These are phyloP conservation scores for Strix occidentalis DNA, from an alignment of 2,797 vertebrate genomes.

Conservation along the genomic window DNA sequence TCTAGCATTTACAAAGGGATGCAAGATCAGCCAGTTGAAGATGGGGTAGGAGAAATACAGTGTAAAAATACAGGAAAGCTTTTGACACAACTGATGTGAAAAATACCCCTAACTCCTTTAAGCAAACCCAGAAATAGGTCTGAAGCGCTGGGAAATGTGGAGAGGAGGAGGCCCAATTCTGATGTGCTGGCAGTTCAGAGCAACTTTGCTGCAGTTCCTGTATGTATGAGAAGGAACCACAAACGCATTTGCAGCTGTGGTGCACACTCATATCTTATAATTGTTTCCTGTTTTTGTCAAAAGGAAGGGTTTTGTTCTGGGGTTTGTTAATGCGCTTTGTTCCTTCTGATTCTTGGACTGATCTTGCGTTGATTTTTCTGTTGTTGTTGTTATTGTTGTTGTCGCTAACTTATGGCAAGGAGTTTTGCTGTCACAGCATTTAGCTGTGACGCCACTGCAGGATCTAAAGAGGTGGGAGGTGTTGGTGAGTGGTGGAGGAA, in stretches of 20 bases:
- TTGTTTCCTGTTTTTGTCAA: conserved; percentile 53
- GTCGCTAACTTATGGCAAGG: not conserved
- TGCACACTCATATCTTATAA: not conserved
- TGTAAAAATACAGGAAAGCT: not conserved
- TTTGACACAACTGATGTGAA: not conserved
- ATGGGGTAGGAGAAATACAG: not conserved
- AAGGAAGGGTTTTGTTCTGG: not conserved
- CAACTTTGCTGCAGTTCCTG: conserved; percentile 3
- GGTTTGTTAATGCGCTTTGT: not conserved
- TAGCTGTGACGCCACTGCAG: not conserved
- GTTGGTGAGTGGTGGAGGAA: conserved; percentile 16
- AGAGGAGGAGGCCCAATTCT: not conserved
- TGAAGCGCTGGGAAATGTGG: not conserved
- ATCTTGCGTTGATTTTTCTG: not conserved
- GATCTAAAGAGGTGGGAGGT: not conserved
- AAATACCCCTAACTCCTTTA: not conserved
- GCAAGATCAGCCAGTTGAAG: not conserved
- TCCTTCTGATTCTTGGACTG: not conserved
- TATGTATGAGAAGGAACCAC: not conserved
- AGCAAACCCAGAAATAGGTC: not conserved
- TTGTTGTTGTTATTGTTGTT: accelerated
- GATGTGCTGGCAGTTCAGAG: not conserved
- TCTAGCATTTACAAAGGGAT: not conserved
- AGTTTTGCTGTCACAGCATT: conserved; percentile 50
- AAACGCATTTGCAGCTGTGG: conserved; percentile 5